Base-by-base conservation (phyloP, 2,113 vertebrate genomes). In the Toxostoma redivivum region DNA sequence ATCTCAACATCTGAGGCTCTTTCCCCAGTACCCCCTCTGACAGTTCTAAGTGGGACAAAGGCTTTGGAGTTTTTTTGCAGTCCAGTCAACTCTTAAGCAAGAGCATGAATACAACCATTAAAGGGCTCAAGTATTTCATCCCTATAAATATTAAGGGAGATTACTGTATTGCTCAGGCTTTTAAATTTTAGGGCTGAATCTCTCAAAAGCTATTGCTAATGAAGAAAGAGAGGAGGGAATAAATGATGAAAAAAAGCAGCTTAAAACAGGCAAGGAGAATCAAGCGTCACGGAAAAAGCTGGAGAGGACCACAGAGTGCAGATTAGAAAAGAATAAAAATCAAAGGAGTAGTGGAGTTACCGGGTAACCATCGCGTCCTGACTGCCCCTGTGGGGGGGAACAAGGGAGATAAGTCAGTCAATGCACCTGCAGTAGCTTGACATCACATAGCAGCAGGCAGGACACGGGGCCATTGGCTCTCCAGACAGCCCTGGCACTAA, bases 281-380 rank as follows among this genome's bases (percentile, higher is more conserved):
- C 15, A 80, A 62, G 50, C n/a, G n/a, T 10, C 78, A 48, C 0
- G 5, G 72, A 69, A 84, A 91, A 85, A 89, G 89, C 74, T 11
- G 5, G n/a, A 79, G 58, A 47, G 47, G 85, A 97, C 92, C 53
- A 95, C 7, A 6, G 87, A 94, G 67, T 0, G 2, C 58, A 88
- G 67, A 33, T 38, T 25, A 82, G 80, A 91, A 71, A 78, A 90
- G 91, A 61, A 67, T 42, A 85, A 95, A 97, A 95, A 94, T 84
- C 42, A 93, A 97, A 94, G 62, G 96, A 98, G 95, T 53, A 45
- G 86, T 78, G 86, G 98, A 98, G 88, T 99, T 99, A 99, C 99
- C 99, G 99, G 99, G 97, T 99, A 99, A 98, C 99, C 99, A 97
- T 99, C 99, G 24, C 99, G 98, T 99, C 99, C 99, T 97, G 98